Evolutionary conservation across 2,888 invertebrate species (phyloP), one percentile per base, ranked within the genome.

Genomic region (Leptura quadrifasciata): DNA sequence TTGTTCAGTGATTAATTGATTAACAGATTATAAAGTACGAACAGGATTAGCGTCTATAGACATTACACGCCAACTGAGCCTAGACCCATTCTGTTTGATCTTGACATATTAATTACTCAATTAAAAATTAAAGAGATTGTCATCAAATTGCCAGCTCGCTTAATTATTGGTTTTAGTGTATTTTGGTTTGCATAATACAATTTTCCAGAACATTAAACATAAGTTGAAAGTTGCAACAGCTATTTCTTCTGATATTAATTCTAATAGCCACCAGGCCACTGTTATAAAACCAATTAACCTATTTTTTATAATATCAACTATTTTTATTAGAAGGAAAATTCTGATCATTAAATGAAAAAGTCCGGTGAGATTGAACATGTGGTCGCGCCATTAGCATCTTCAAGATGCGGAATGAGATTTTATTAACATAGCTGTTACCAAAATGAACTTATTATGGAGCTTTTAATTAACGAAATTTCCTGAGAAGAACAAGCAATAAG

Each of bases 1-100:
- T 85, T 84, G 83, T 84, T 79, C 75, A 39, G 81, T 83, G 83
- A 85, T 85, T 84, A 84, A 85, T 85, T 85, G 85, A 84, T 85
- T 83, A 81, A 69, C 80, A 76, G 80, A 80, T 80, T 79, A 77
- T 76, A 77, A 78, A 76, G 79, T 79, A 76, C 65, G 76, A 60
- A 80, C 77, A 75, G 77, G 74, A 79, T 77, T 61, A 69, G 65
- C 71, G 79, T 76, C 76, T 77, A 80, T 70, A 78, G 79, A 79
- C 79, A 83, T 83, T 83, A 83, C 79, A 82, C 80, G 82, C 64
- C 60, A 63, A 70, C 67, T 80, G 79, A 79, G 72, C 78, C 76
- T 77, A 77, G 79, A 74, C 80, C 77, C 73, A 80, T 72, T 78
- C 77, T 75, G 78, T 78, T 76, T 71, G 75, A 54, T 80, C 80